Base-by-base conservation (phyloP, 2,888 invertebrate species). In the Steinernema carpocapsae region DNA sequence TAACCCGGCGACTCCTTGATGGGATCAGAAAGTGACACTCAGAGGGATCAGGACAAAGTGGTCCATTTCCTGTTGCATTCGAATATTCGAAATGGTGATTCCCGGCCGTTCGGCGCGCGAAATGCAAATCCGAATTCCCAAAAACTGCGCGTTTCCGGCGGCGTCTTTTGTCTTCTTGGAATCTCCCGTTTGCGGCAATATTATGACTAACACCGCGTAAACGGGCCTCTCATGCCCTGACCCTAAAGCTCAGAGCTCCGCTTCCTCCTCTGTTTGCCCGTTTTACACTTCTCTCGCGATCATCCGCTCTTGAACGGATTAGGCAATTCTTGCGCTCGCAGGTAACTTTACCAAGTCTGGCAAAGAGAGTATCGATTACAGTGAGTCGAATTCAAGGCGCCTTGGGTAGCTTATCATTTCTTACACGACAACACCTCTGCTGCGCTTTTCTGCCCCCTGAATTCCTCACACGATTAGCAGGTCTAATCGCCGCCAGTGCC, bases 381-480 rank as follows among this genome's bases (percentile, higher is more conserved):
- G 48, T 48, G 6, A 43, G 10, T 48, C 48, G 10, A 4, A n/a
- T 17, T n/a, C n/a, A n/a, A n/a, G n/a, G n/a, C 48, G 4, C 48
- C 48, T 4, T 48, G 48, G 19, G 48, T 48, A 48, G 48, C 48
- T 48, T 48, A 48, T 48, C 48, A 17, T 19, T 19, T 17, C 19
- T n/a, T n/a, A n/a, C n/a, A n/a, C n/a, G n/a, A n/a, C n/a, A n/a
- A n/a, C n/a, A n/a, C n/a, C n/a, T n/a, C n/a, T n/a, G n/a, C n/a
- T n/a, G 48, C 48, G 19, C 48, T 19, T 19, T 48, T 48, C 48
- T 4, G n/a, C 48, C 43, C 7, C 19, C 48, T 19, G 48, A 48
- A 48, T 48, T 48, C 48, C 48, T 10, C 48, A 48, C 48, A 4
- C 48, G 48, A 48, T 48, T 48, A 48, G 48, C n/a, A 19, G n/a